Percentiles rank a stretch among this genome's conserved stretches.
Evolutionary conservation across 2,888 invertebrate species (phyloP).

Genomic region (Yponomeuta cagnagella): DNA sequence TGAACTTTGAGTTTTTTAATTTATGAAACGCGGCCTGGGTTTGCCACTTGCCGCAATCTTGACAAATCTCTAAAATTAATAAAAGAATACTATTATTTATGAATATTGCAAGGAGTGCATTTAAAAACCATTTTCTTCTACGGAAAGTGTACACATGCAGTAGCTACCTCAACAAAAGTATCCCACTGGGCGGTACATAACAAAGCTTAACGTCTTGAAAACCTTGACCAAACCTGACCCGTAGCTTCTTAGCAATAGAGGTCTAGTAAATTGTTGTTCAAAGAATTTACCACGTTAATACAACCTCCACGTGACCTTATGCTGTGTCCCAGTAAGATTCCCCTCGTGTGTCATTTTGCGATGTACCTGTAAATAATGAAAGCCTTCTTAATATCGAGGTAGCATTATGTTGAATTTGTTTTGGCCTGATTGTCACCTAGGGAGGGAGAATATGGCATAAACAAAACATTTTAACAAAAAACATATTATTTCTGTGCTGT

Average conservation of each 20-base stretch:
- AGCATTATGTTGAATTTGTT: background rate
- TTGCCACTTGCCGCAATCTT: too few relatives aligned
- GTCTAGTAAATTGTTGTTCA: conserved; percentile 23
- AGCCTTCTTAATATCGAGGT: background rate
- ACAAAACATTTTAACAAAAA: too few relatives aligned
- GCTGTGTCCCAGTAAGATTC: conserved; percentile 31
- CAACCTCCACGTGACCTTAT: conserved; percentile 39
- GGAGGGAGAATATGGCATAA: too few relatives aligned
- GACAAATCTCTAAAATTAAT: too few relatives aligned
- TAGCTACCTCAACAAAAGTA: conserved; percentile 30
- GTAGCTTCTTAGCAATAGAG: background rate
- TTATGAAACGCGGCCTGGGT: too few relatives aligned
- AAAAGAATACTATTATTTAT: too few relatives aligned
- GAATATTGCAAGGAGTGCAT: too few relatives aligned
- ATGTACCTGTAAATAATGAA: conserved; percentile 1
- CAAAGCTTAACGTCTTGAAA: conserved; percentile 11
- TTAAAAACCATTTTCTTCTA: too few relatives aligned
- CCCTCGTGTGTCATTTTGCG: conserved; percentile 28
- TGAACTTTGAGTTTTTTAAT: too few relatives aligned
- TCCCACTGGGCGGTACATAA: conserved; percentile 42
- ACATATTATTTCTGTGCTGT: too few relatives aligned
- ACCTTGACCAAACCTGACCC: background rate
- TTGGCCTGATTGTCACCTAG: too few relatives aligned
- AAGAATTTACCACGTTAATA: conserved; percentile 34
- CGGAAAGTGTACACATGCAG: conserved; percentile 10